These are phyloP conservation scores for Oryzias woworae DNA, from an alignment of 2,113 vertebrate genomes.

Conservation along the genomic window DNA sequence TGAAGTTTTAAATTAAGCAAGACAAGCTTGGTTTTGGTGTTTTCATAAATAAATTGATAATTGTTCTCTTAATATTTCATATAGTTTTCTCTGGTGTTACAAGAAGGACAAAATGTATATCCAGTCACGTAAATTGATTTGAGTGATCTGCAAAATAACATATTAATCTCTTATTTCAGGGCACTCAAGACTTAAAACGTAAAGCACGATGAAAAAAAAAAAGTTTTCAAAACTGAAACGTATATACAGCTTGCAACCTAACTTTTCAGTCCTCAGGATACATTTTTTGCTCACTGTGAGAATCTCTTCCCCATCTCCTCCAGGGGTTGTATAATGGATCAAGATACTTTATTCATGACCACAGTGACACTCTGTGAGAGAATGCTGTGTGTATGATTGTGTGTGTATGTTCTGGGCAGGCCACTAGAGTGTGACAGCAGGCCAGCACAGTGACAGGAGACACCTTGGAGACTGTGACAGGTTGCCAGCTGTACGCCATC, in stretches of 20 bases:
- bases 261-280: constrained; percentile 59
- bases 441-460: constrained; percentile 77
- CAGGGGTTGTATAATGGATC: constrained; percentile 72
- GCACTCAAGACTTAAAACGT: constrained; percentile 27
- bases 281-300: constrained; percentile 49
- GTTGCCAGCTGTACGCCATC: constrained; percentile 78
- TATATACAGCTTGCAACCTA: constrained; percentile 55
- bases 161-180: constrained; percentile 4
- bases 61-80: too few species aligned
- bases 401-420: constrained; percentile 60
- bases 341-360: constrained; percentile 78
- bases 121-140: background rate
- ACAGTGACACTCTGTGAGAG: constrained; percentile 57
- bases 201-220: constrained; percentile 10
- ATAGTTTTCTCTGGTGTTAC: too few species aligned
- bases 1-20: too few species aligned
- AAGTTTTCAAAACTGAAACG: constrained; percentile 56
- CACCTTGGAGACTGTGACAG: constrained; percentile 79
- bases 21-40: too few species aligned
- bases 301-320: constrained; percentile 50
- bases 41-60: too few species aligned
- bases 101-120: background rate
- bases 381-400: constrained; percentile 35
- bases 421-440: constrained; percentile 79
- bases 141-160: constrained; percentile 1